Evolutionary conservation across 2,888 invertebrate genomes (phyloP), one percentile per base, ranked within the genome.

Genomic region (Hyposoter dolosus): DNA sequence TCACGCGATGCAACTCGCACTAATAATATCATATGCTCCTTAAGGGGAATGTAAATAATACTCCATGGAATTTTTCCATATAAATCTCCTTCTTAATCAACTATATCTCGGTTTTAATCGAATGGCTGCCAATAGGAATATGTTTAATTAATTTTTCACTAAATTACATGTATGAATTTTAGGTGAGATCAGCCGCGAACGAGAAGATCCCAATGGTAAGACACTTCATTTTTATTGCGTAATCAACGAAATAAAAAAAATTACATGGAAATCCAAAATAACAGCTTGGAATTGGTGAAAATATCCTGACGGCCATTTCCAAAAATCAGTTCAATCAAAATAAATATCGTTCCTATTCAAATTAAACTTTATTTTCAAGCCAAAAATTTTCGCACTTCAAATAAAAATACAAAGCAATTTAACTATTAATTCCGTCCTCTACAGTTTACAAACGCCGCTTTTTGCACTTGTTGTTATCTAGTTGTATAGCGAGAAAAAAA

Each of bases 151-250:
- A 82, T 82, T 79, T 60, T 86, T 83, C 63, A 90, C 88, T 90
- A 89, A 90, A 89, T 84, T 75, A 68, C 56, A 66, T 88, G 56
- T 82, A 77, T 84, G 88, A 88, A 92, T 94, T 93, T 91, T 94
- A 95, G 95, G 95, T 94, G 95, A 95, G 90, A 94, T 94, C 89
- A 94, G 93, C 88, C 94, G 94, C 78, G 95, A 95, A 89, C 94
- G 94, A 91, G 95, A 95, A 84, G 95, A 95, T 90, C 93, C 94
- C 84, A 94, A 92, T 90, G 95, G 95, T 95, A 90, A 92, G 92
- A 90, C 43, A n/a, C 15, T 35, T 65, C 9, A 28, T 71, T 68
- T 47, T 23, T 43, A 35, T 35, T 40, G 3, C n/a, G 7, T n/a
- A 12, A 40, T 66, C 40, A 6, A 66, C 19, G 43, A 43, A 40